Conservation (phyloP, 2,888 invertebrate genomes). For the Callosobruchus maculatus region DNA sequence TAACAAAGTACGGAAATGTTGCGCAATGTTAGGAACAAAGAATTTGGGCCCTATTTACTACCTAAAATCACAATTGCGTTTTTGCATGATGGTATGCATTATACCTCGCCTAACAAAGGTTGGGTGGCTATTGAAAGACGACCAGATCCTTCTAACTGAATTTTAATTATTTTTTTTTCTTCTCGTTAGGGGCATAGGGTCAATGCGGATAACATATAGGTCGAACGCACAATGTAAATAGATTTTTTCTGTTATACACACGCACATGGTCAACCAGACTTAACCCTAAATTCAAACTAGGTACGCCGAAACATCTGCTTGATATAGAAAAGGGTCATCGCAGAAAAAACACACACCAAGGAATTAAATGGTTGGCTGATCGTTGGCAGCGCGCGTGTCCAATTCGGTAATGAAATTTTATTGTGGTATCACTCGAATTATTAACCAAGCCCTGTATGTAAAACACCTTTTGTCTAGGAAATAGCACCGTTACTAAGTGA, state of each 20-base stretch:
- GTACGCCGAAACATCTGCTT: conserved; percentile 27
- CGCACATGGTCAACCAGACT: conserved; percentile 32
- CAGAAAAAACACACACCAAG: conserved; percentile 19
- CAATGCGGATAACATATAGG: conserved; percentile 10
- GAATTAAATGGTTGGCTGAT: conserved; percentile 15
- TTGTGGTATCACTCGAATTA: conserved; percentile 14
- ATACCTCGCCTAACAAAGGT: not conserved
- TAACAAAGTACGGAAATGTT: too few species aligned
- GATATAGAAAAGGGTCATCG: conserved; percentile 24
- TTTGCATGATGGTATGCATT: not conserved
- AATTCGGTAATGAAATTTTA: conserved; percentile 38
- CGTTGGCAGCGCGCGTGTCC: conserved; percentile 28
- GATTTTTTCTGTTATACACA: conserved; percentile 25
- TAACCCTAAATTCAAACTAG: conserved; percentile 18
- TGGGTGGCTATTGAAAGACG: not conserved
- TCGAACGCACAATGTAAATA: conserved; percentile 15
- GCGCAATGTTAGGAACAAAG: too few species aligned
- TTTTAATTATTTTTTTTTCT: conserved; percentile 8
- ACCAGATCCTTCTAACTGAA: not conserved
- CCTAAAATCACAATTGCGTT: not conserved
- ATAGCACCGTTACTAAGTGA: not conserved
- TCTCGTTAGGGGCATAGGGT: conserved; percentile 14
- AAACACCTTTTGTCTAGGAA: conserved; percentile 3
- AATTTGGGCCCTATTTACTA: too few species aligned
- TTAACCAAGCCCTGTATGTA: not conserved